These are phyloP conservation scores for Idris sp. DNA, from an alignment of 1,140 invertebrate species.

Conservation along the genomic window DNA sequence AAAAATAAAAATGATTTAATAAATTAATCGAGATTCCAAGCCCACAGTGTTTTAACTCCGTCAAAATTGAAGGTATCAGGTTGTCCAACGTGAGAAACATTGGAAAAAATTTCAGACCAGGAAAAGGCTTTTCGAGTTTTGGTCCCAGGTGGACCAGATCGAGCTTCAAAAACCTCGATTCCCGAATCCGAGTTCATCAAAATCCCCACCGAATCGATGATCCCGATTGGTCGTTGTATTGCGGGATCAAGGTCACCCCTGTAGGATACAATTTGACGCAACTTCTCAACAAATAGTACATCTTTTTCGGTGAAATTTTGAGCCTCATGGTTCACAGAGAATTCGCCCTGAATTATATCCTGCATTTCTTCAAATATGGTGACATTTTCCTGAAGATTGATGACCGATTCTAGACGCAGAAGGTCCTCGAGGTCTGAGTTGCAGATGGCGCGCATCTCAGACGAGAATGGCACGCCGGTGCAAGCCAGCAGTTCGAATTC, in stretches of 20 bases:
- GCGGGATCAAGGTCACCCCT: conserved; percentile 66
- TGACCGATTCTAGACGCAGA: conserved; percentile 19
- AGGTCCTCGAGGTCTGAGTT: conserved; percentile 24
- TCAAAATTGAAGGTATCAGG: conserved; percentile 87
- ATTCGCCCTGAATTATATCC: conserved; percentile 76
- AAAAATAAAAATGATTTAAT: conserved; percentile 1
- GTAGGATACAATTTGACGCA: conserved; percentile 59
- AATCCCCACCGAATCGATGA: conserved; percentile 71
- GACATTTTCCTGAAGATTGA: conserved; percentile 75
- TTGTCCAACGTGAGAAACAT: conserved; percentile 84
- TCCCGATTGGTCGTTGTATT: conserved; percentile 65
- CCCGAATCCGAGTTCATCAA: conserved; percentile 58
- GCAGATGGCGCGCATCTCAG: conserved; percentile 74
- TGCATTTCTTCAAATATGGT: conserved; percentile 78
- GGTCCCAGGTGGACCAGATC: conserved; percentile 66
- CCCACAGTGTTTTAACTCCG: conserved; percentile 78
- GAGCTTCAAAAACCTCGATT: conserved; percentile 66
- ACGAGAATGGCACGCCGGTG: conserved; percentile 88
- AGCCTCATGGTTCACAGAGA: conserved; percentile 38
- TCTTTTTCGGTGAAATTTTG: conserved; percentile 14
- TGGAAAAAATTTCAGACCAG: conserved; percentile 84
- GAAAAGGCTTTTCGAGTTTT: conserved; percentile 80
- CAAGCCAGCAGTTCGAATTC: conserved; percentile 86
- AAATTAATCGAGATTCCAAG: conserved; percentile 73
- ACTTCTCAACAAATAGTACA: conserved; percentile 1